Evolutionary conservation across 1,140 invertebrate genomes (phyloP).

Genomic region (Drosophila burlai): DNA sequence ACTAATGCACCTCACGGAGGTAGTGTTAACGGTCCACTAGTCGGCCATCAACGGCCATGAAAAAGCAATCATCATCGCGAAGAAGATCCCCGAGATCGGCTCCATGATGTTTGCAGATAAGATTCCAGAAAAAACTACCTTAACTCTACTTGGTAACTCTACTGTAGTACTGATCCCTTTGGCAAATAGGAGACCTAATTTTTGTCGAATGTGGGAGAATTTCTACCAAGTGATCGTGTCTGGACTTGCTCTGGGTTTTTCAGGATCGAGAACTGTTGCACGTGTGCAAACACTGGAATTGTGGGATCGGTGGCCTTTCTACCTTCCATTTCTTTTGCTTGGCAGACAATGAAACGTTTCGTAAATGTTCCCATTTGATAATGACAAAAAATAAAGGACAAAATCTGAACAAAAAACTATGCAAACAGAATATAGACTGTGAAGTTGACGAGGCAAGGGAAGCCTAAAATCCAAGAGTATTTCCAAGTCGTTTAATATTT

Average conservation of each 20-base stretch:
- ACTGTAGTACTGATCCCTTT: conserved; percentile 22
- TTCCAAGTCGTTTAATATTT: not conserved
- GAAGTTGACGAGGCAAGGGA: conserved; percentile 1
- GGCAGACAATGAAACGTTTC: conserved; percentile 26
- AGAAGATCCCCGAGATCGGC: conserved; percentile 44
- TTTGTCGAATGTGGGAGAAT: conserved; percentile 1
- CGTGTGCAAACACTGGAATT: conserved; percentile 33
- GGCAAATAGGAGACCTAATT: conserved; percentile 45
- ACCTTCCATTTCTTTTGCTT: not conserved
- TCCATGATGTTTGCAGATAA: conserved; percentile 63
- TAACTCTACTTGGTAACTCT: conserved; percentile 3
- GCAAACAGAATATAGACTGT: conserved; percentile 1
- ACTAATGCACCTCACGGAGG: conserved; percentile 63
- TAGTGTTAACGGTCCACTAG: conserved; percentile 39
- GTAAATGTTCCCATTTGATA: conserved; percentile 25
- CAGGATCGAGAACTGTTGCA: conserved; percentile 26
- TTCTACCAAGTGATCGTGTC: conserved; percentile 30
- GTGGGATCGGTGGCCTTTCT: conserved; percentile 14
- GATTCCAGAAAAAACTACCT: conserved; percentile 19
- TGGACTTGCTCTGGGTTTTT: conserved; percentile 24
- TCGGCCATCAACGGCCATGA: conserved; percentile 53
- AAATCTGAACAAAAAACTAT: conserved; percentile 1
- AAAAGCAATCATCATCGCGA: conserved; percentile 43
- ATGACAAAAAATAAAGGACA: conserved; percentile 12
- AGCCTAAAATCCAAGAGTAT: not conserved